Conservation (phyloP, 2,888 invertebrate species). For the Lochmaea crataegi region DNA sequence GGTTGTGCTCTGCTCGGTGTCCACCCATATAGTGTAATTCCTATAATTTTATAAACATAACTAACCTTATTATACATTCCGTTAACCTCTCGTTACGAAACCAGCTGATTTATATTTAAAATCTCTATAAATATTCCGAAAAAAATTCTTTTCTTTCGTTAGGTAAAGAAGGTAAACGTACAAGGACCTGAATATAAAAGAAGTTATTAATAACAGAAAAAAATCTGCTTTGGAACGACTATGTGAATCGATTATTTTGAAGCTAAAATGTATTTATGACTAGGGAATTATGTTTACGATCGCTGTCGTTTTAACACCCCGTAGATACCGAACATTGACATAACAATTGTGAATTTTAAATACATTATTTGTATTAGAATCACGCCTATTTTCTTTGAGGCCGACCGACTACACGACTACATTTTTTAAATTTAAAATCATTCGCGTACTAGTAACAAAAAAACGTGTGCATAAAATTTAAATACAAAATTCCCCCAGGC, state of each 20-base stretch:
- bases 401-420: slow-evolving; percentile 14
- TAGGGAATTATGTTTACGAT: background rate
- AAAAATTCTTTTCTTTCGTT: background rate
- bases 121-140: background rate
- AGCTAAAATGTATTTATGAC: no score
- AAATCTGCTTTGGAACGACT: no score
- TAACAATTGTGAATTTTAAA: slow-evolving; percentile 22
- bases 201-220: no score
- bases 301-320: background rate
- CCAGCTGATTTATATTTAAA: background rate
- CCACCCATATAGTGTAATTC: slow-evolving; percentile 28
- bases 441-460: slow-evolving; percentile 8
- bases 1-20: slow-evolving; percentile 25
- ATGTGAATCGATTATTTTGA: no score
- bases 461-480: slow-evolving; percentile 44
- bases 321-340: background rate
- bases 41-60: slow-evolving; percentile 33
- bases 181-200: no score
- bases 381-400: slow-evolving; percentile 25
- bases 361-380: slow-evolving; percentile 19
- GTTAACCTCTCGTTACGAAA: slow-evolving; percentile 27
- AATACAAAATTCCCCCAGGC: slow-evolving; percentile 40
- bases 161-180: background rate
- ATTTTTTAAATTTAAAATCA: slow-evolving; percentile 5
- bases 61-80: slow-evolving; percentile 23